Base-by-base conservation (phyloP, 2,797 vertebrate species). In the Spondyliosoma cantharus region DNA sequence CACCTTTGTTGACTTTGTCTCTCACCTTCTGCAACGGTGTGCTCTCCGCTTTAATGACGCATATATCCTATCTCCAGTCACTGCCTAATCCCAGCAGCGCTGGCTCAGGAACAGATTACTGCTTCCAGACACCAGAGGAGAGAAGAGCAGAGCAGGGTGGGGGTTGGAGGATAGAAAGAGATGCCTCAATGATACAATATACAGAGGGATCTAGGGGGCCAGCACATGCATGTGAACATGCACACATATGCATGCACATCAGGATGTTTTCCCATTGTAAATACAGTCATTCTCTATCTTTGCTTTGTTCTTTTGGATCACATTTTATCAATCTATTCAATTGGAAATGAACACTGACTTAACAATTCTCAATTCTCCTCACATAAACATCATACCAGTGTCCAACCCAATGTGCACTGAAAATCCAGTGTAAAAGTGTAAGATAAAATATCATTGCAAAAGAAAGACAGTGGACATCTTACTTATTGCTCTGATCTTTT, bases 41-140 rank as follows among this genome's bases (percentile, higher is more conserved):
- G 84, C 82, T 85, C 89, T 92, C 87, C 37, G 81, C 92, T 94
- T 95, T 94, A 95, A 95, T 94, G 94, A 94, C 89, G 89, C 91
- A 94, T 93, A 92, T 87, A 94, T 94, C 93, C 93, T 91, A 90
- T 93, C 94, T 94, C 89, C 93, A 94, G 91, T 88, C 75, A 56
- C 89, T 92, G 89, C 92, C 91, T 95, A 95, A 96, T 95, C 93
- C 94, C 91, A 92, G 90, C 89, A 91, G 87, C 90, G 89, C 93
- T 93, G 91, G 93, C 93, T 95, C 93, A 95, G 93, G 88, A 93
- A 87, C 91, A 95, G 92, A 95, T 95, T 94, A 94, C 92, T 92
- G 92, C 90, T 93, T 87, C 83, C 86, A 91, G 90, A 95, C 93
- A 92, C 92, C 89, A 92, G 92, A 94, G 90, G 82, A 87, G 90